phyloP scores from a whole-genome alignment of 1,140 invertebrate species.

The Ectropis grisescens region DNA sequence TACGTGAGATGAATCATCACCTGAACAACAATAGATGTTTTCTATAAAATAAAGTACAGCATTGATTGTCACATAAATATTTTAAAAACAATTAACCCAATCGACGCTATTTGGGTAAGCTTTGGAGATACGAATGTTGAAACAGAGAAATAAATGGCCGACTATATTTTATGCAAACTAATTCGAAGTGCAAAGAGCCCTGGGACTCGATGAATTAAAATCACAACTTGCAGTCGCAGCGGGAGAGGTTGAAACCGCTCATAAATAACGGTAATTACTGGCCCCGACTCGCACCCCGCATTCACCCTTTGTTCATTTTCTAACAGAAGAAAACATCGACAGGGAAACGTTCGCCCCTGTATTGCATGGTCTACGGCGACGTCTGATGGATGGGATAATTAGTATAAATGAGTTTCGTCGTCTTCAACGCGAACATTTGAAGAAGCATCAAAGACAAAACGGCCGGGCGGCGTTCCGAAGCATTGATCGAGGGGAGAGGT shows the following conservation, averaged over 20 bases:
- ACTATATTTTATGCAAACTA: conserved; percentile 57
- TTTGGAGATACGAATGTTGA: conserved; percentile 34
- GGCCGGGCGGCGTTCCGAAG: too few species aligned
- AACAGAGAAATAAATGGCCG: conserved; percentile 36
- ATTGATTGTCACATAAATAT: too few species aligned
- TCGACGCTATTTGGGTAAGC: too few species aligned
- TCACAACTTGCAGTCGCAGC: conserved; percentile 50
- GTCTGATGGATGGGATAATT: conserved; percentile 1
- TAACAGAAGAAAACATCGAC: conserved; percentile 10
- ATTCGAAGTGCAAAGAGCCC: conserved; percentile 55
- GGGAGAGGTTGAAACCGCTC: conserved; percentile 41
- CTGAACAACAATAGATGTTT: conserved; percentile 74
- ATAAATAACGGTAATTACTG: conserved; percentile 58
- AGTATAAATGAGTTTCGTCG: conserved; percentile 1
- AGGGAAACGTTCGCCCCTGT: neutral
- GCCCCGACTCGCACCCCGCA: conserved; percentile 12
- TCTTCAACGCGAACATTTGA: neutral
- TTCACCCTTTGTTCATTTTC: conserved; percentile 19
- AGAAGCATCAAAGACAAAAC: neutral
- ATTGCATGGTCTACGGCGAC: neutral
- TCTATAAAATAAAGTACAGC: too few species aligned
- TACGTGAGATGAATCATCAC: conserved; percentile 86
- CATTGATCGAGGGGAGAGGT: conserved; percentile 12
- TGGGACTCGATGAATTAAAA: conserved; percentile 55
- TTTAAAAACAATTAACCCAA: too few species aligned